Conservation (phyloP, 2,113 vertebrate species). For the Oxyura jamaicensis region DNA sequence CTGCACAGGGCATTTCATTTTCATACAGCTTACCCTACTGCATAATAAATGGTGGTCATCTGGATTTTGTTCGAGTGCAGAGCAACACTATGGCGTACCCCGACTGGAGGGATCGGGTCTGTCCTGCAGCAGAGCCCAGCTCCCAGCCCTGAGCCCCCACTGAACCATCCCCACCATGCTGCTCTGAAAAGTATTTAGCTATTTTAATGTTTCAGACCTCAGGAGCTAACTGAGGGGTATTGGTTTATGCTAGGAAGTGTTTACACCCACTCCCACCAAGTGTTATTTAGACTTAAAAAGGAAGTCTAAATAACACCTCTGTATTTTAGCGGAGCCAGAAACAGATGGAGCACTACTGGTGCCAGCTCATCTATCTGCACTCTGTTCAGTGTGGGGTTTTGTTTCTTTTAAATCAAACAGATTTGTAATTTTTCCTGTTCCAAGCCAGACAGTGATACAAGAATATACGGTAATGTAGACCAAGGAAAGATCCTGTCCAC, state of each 20-base stretch:
- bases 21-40: not conserved
- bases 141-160: not conserved
- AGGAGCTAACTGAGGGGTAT: not conserved
- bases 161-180: fast-evolving
- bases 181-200: not conserved
- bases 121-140: fast-evolving
- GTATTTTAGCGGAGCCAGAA: not conserved
- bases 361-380: not conserved
- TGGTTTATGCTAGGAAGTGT: not conserved
- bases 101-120: fast-evolving
- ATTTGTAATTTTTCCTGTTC: not conserved
- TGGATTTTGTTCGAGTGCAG: not conserved
- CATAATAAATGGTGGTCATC: fast-evolving
- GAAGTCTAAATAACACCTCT: not conserved
- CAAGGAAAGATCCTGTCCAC: constrained; percentile 9
- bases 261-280: not conserved
- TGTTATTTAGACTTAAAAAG: not conserved
- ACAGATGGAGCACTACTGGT: not conserved
- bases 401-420: not conserved
- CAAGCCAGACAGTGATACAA: not conserved
- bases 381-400: not conserved
- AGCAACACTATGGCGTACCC: fast-evolving
- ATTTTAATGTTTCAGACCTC: not conserved
- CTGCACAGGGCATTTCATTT: fast-evolving
- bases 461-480: not conserved